Percentiles rank a stretch among this genome's conserved stretches.
These are phyloP conservation scores for Anthonomus grandis DNA, from an alignment of 1,140 invertebrate genomes.

Conservation along the genomic window DNA sequence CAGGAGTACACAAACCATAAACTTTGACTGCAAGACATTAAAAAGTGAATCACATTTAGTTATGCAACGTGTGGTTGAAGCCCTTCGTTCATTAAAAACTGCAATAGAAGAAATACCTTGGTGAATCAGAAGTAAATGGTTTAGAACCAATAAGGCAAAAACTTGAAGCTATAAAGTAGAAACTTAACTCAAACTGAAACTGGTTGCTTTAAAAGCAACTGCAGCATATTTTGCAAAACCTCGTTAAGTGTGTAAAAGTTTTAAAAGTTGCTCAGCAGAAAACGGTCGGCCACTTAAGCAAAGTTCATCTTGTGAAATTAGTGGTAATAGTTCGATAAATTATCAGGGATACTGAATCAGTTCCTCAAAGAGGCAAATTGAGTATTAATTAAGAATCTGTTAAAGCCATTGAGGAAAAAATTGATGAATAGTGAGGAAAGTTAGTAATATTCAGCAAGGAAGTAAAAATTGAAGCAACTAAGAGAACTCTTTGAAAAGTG, in stretches of 20 bases:
- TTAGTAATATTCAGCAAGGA: constrained; percentile 7
- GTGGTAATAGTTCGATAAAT: constrained; percentile 2
- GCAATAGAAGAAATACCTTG: too few species aligned
- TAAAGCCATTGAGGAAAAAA: constrained; percentile 10
- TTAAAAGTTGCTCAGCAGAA: not conserved
- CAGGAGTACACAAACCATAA: too few species aligned
- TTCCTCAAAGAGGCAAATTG: constrained; percentile 3
- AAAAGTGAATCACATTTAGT: too few species aligned
- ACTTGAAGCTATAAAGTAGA: not conserved
- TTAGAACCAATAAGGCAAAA: too few species aligned
- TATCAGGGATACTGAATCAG: not conserved
- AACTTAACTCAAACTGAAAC: not conserved
- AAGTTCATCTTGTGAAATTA: too few species aligned
- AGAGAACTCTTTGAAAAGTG: constrained; percentile 15
- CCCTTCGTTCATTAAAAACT: too few species aligned
- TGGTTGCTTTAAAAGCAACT: constrained; percentile 2
- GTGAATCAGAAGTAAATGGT: too few species aligned
- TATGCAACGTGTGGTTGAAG: too few species aligned
- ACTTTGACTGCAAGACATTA: too few species aligned
- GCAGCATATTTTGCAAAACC: not conserved
- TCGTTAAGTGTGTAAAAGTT: not conserved
- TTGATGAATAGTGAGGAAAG: not conserved
- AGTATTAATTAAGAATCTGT: not conserved
- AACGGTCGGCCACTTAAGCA: too few species aligned
- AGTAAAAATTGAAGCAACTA: not conserved